A percentile compares a stretch with the other conserved stretches of the same genome.
Conservation (phyloP, 2,113 vertebrate species). For the Illadopsis cleaveri region DNA sequence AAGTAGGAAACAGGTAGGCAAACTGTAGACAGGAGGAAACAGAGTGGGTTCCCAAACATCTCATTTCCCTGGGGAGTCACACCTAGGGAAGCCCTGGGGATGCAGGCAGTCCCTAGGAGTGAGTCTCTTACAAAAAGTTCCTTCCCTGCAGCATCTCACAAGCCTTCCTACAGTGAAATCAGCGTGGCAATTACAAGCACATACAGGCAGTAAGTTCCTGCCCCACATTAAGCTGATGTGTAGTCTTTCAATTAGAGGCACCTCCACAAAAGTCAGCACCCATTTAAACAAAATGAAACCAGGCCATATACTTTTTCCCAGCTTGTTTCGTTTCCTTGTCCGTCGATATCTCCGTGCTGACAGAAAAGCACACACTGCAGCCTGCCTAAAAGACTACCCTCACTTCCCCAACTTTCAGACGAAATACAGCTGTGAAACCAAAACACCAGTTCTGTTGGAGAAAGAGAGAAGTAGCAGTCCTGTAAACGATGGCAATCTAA, state of each 20-base stretch:
- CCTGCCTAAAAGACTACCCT: not conserved
- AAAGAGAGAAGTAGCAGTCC: constrained; percentile 8
- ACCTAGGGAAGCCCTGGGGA: not conserved
- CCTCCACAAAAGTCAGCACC: not conserved
- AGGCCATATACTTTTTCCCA: not conserved
- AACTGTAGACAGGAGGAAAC: not conserved
- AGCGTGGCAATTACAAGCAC: not conserved
- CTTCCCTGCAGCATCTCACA: not conserved
- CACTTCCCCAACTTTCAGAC: constrained; percentile 45
- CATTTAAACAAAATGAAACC: not conserved
- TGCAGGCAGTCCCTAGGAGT: not conserved
- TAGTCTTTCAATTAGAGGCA: not conserved
- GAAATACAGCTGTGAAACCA: constrained; percentile 42
- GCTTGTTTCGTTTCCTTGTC: not conserved
- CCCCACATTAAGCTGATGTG: not conserved
- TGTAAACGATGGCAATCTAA: constrained; percentile 27
- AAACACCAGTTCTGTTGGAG: constrained; percentile 12
- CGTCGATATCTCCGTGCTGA: not conserved
- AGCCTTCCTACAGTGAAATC: not conserved
- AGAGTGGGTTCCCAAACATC: not conserved
- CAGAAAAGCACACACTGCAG: not conserved
- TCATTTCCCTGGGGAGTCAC: not conserved
- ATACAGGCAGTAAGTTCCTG: not conserved
- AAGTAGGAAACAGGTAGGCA: not conserved
- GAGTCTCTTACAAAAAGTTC: not conserved